Evolutionary conservation across 2,888 invertebrate species (phyloP).

Genomic region (Chromoteleia sp.): DNA sequence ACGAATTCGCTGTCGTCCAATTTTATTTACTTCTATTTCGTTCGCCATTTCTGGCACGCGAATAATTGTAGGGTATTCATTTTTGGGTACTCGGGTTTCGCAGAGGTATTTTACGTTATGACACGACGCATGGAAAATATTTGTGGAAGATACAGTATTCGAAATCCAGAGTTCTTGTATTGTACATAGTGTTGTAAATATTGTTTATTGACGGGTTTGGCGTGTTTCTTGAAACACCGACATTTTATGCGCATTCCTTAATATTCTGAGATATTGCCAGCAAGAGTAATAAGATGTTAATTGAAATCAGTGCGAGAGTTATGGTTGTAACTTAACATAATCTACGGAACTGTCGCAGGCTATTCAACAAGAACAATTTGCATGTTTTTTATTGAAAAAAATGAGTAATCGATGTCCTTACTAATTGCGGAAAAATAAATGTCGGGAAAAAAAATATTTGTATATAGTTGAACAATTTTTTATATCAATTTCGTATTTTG

Average conservation of each 20-base stretch:
- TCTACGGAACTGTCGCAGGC: constrained; percentile 17
- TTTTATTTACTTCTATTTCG: constrained; percentile 22
- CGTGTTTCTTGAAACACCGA: background rate
- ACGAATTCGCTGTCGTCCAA: background rate
- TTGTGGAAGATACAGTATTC: too few species aligned
- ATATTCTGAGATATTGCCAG: background rate
- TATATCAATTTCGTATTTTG: too few species aligned
- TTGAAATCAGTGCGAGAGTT: constrained; percentile 22
- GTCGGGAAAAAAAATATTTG: too few species aligned
- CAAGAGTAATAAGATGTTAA: constrained; percentile 31
- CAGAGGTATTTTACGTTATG: background rate
- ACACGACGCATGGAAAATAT: too few species aligned
- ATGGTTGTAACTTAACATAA: constrained; percentile 19
- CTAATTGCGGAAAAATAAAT: too few species aligned
- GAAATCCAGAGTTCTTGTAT: too few species aligned
- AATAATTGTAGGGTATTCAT: constrained; percentile 1
- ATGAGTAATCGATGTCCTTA: too few species aligned
- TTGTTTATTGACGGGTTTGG: too few species aligned
- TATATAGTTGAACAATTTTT: background rate
- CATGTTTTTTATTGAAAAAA: background rate
- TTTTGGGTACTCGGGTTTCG: background rate
- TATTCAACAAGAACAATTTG: background rate
- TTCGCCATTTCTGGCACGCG: background rate
- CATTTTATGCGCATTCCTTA: background rate
- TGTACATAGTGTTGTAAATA: too few species aligned